Conservation (phyloP, 2,888 invertebrate species). For the Tridacna crocea region DNA sequence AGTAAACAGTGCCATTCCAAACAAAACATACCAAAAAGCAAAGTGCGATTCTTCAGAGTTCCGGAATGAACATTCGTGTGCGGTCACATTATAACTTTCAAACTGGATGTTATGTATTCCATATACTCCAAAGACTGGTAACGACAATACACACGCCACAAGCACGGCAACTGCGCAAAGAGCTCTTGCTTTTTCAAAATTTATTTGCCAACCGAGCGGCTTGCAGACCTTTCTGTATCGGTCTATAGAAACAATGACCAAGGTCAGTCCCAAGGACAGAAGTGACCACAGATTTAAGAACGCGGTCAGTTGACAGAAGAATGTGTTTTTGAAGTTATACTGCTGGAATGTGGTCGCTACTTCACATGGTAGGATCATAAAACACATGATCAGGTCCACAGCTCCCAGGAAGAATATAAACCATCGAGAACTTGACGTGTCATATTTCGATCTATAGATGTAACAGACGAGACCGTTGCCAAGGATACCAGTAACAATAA, state of each 20-base stretch:
- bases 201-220: constrained; percentile 70
- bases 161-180: constrained; percentile 48
- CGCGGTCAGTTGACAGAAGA: constrained; percentile 55
- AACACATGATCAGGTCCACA: constrained; percentile 64
- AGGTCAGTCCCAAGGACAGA: constrained; percentile 51
- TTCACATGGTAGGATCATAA: constrained; percentile 59
- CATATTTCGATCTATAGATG: constrained; percentile 61
- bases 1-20: constrained; percentile 51
- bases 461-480: constrained; percentile 67
- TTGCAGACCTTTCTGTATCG: constrained; percentile 72
- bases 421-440: constrained; percentile 62
- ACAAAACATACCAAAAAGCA: constrained; percentile 46
- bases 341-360: constrained; percentile 57
- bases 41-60: constrained; percentile 12
- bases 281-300: constrained; percentile 54
- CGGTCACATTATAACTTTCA: constrained; percentile 32
- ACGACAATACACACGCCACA: constrained; percentile 36
- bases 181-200: constrained; percentile 57
- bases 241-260: constrained; percentile 65
- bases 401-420: constrained; percentile 65
- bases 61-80: constrained; percentile 53
- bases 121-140: constrained; percentile 53
- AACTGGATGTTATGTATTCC: constrained; percentile 35
- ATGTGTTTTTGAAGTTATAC: constrained; percentile 53
- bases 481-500: constrained; percentile 58